Evolutionary conservation across 2,113 vertebrate species (phyloP).

Genomic region (Euleptes europaea): DNA sequence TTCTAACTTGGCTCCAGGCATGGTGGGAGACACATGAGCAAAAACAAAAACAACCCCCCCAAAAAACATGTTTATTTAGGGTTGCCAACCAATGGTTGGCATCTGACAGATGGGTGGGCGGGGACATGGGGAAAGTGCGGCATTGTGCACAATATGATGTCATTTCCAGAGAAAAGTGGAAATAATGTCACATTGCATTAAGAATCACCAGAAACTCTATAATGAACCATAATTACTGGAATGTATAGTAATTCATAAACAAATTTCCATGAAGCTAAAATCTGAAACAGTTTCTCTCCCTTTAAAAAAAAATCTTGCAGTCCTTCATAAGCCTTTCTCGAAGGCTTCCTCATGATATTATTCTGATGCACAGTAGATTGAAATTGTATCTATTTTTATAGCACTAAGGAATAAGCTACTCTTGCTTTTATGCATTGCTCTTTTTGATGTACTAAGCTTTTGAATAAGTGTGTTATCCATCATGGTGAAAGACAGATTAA

Average conservation of each 20-base stretch:
- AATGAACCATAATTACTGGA: neutral
- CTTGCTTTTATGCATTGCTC: neutral
- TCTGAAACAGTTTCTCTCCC: neutral
- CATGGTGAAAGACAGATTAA: neutral
- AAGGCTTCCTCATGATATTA: neutral
- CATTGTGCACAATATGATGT: no score
- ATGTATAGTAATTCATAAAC: neutral
- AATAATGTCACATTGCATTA: no score
- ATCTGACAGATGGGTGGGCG: no score
- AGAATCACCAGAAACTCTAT: no score
- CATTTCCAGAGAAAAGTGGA: no score
- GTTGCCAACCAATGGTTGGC: no score
- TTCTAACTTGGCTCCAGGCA: no score
- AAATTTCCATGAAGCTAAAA: neutral
- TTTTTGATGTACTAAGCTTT: neutral
- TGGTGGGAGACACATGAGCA: no score
- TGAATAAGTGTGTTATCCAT: neutral
- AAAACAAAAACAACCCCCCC: no score
- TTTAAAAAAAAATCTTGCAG: neutral
- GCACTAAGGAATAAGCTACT: neutral
- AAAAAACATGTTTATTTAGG: no score
- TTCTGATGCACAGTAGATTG: accelerated
- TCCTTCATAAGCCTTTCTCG: neutral
- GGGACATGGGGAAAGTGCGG: no score
- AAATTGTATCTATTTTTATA: neutral